These are phyloP conservation scores for Anolis apletophallus DNA, from an alignment of 2,797 vertebrate species.

Conservation along the genomic window DNA sequence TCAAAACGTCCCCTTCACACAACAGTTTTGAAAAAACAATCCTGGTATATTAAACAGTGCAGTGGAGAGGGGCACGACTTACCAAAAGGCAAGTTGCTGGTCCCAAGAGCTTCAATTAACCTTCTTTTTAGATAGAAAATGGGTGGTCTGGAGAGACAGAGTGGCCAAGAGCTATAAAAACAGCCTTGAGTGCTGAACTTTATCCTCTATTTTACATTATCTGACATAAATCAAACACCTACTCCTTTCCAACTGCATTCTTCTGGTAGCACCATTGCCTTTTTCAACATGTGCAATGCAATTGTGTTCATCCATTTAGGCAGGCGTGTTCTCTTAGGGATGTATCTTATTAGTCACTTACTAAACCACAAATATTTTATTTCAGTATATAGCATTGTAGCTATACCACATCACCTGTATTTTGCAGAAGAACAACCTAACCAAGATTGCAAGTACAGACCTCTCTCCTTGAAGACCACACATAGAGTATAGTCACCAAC, in stretches of 20 bases:
- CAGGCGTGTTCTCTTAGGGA: neutral
- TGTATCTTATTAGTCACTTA: neutral
- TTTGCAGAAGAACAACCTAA: slow-evolving; percentile 22
- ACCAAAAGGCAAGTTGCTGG: too few species aligned
- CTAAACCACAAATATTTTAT: neutral
- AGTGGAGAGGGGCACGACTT: too few species aligned
- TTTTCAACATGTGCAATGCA: neutral
- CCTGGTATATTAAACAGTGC: too few species aligned
- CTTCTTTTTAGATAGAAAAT: too few species aligned
- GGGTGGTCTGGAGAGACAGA: too few species aligned
- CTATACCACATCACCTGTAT: neutral
- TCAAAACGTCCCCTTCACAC: too few species aligned
- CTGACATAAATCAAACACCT: neutral
- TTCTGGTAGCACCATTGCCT: neutral
- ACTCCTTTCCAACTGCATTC: neutral
- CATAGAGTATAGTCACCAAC: neutral
- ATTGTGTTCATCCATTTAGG: neutral
- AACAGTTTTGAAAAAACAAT: too few species aligned
- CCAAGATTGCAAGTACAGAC: neutral
- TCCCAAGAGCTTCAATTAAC: too few species aligned
- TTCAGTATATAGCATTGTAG: neutral
- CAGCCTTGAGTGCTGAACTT: too few species aligned
- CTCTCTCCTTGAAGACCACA: slow-evolving; percentile 57
- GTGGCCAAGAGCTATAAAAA: too few species aligned
- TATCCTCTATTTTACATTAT: too few species aligned